phyloP scores from a whole-genome alignment of 2,888 invertebrate genomes.

The Schizotus pectinicornis region DNA sequence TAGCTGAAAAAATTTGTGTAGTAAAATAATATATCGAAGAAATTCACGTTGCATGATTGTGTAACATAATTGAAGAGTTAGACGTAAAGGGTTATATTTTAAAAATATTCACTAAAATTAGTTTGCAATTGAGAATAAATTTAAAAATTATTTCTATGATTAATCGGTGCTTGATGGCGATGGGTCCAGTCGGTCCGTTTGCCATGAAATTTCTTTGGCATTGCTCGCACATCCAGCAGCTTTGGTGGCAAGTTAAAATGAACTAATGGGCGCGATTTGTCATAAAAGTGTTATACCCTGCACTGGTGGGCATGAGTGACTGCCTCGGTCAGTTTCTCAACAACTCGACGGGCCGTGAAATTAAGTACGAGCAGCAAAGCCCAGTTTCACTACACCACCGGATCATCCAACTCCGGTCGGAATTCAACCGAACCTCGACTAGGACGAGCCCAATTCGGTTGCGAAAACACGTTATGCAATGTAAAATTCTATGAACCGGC shows the following conservation, averaged over 20 bases:
- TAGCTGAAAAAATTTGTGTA: too few relatives aligned
- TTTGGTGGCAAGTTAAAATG: slow-evolving; percentile 12
- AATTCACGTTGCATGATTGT: too few relatives aligned
- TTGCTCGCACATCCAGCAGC: not conserved
- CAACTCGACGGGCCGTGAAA: slow-evolving; percentile 43
- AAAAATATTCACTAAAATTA: too few relatives aligned
- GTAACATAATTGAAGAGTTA: too few relatives aligned
- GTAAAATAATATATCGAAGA: too few relatives aligned
- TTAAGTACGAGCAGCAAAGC: slow-evolving; percentile 43
- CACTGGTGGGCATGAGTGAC: slow-evolving; percentile 23
- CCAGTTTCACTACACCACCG: slow-evolving; percentile 28
- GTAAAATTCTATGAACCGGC: slow-evolving; percentile 33
- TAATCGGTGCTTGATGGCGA: too few relatives aligned
- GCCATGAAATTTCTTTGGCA: slow-evolving; percentile 18
- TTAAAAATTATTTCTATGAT: too few relatives aligned
- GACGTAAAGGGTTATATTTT: too few relatives aligned
- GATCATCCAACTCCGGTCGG: slow-evolving; percentile 30
- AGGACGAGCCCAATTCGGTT: slow-evolving; percentile 29
- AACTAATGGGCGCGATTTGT: slow-evolving; percentile 23
- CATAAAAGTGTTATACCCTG: slow-evolving; percentile 19
- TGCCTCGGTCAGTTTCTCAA: slow-evolving; percentile 40
- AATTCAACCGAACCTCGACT: slow-evolving; percentile 18
- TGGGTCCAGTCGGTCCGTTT: too few relatives aligned
- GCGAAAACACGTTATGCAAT: slow-evolving; percentile 31
- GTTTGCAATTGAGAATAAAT: too few relatives aligned